Evolutionary conservation across 2,888 invertebrate species (phyloP).

Genomic region (Nipponacmea schrenckii): DNA sequence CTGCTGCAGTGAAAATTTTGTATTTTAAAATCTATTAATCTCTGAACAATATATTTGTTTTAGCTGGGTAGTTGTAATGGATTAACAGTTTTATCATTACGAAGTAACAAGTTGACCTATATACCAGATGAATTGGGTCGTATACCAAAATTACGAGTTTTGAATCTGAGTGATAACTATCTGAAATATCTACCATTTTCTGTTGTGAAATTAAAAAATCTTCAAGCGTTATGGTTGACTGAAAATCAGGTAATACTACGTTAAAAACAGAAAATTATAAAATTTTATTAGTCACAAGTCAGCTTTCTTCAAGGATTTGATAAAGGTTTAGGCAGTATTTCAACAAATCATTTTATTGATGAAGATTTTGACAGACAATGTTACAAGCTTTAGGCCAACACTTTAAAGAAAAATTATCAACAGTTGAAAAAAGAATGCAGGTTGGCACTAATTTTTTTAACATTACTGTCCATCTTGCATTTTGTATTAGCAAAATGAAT

Average conservation of each 20-base stretch:
- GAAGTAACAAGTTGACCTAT: slow-evolving; percentile 83
- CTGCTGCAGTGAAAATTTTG: no score
- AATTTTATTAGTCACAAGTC: no score
- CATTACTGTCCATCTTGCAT: no score
- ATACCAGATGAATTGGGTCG: slow-evolving; percentile 92
- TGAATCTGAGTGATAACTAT: slow-evolving; percentile 89
- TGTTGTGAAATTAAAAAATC: slow-evolving; percentile 79
- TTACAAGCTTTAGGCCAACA: no score
- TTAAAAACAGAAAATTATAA: background rate
- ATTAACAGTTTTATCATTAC: slow-evolving; percentile 83
- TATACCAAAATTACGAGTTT: slow-evolving; percentile 82
- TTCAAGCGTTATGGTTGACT: slow-evolving; percentile 87
- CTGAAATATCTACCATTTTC: slow-evolving; percentile 87
- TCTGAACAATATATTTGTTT: slow-evolving; percentile 10
- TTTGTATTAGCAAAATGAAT: no score
- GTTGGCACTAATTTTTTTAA: no score
- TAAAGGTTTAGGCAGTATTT: no score
- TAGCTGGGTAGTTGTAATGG: slow-evolving; percentile 86
- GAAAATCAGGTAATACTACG: slow-evolving; percentile 76
- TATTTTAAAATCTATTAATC: no score
- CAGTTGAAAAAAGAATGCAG: background rate
- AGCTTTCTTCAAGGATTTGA: no score
- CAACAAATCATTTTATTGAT: no score
- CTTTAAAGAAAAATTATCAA: no score
- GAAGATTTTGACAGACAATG: no score